Conservation (phyloP, 1,140 invertebrate genomes). For the Ladona fulva region DNA sequence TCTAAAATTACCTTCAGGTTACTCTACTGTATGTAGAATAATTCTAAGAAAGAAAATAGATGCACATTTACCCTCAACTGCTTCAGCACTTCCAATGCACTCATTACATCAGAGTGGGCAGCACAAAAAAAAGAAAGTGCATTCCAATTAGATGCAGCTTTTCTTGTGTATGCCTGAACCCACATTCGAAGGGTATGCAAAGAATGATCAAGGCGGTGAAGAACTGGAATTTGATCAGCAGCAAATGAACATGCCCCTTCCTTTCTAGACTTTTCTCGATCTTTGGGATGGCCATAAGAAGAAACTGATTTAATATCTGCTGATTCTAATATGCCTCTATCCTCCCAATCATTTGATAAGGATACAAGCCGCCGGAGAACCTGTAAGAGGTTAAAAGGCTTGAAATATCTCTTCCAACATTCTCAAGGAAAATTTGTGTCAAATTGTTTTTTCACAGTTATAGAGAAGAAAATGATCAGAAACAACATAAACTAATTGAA, state of each 20-base stretch:
- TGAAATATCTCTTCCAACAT: too few relatives aligned
- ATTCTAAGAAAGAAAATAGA: too few relatives aligned
- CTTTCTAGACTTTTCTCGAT: background rate
- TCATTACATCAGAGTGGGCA: slow-evolving; percentile 24
- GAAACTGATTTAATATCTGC: background rate
- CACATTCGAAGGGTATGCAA: slow-evolving; percentile 64
- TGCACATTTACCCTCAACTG: slow-evolving; percentile 34
- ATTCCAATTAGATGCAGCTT: background rate
- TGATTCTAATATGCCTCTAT: background rate
- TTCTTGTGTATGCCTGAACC: slow-evolving; percentile 42
- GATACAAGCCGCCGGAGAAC: background rate
- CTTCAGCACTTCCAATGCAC: slow-evolving; percentile 33
- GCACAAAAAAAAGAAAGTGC: slow-evolving; percentile 2
- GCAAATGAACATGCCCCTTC: slow-evolving; percentile 30
- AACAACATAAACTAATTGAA: too few relatives aligned
- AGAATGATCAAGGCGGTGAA: slow-evolving; percentile 55
- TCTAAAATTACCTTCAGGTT: too few relatives aligned
- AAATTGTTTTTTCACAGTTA: too few relatives aligned
- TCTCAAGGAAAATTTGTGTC: too few relatives aligned
- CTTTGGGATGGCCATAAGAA: background rate
- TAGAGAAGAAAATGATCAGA: too few relatives aligned
- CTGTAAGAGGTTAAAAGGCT: background rate
- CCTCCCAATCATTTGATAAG: background rate
- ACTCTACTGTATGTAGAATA: too few relatives aligned
- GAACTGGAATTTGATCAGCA: slow-evolving; percentile 67